phyloP scores from a whole-genome alignment of 2,113 vertebrate genomes.

The Egretta garzetta region DNA sequence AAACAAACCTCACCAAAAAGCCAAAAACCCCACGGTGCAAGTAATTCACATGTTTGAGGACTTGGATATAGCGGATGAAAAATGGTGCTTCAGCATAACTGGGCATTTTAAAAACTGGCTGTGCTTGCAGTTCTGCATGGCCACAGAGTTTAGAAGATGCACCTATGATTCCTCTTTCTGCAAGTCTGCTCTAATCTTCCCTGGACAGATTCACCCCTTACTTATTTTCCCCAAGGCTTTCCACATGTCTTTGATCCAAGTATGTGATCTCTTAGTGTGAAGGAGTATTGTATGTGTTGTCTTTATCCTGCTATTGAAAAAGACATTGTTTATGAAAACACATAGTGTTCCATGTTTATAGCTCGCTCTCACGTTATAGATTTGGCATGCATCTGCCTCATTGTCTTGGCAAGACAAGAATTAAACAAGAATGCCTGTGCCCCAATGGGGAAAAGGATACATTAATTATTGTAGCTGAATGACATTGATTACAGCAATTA shows the following conservation, averaged over 20 bases:
- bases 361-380: constrained; percentile 39
- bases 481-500: constrained; percentile 45
- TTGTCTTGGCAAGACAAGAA: constrained; percentile 52
- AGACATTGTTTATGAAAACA: constrained; percentile 31
- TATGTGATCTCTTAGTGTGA: background rate
- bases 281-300: background rate
- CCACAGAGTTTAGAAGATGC: background rate
- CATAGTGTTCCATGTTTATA: background rate
- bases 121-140: background rate
- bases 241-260: background rate
- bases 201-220: background rate
- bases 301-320: constrained; percentile 39
- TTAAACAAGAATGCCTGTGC: background rate
- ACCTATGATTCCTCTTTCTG: background rate
- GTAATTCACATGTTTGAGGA: background rate
- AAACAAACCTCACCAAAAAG: background rate
- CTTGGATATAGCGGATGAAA: background rate
- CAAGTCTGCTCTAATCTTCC: background rate
- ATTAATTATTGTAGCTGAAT: constrained; percentile 6
- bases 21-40: background rate
- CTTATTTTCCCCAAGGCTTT: background rate
- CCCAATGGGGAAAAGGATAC: background rate
- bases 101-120: background rate
- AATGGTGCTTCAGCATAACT: background rate
- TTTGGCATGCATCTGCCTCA: constrained; percentile 34